Percentiles rank a stretch among this genome's conserved stretches.
Evolutionary conservation across 2,888 invertebrate genomes (phyloP).

Genomic region (Brachypalpus laphriformis): DNA sequence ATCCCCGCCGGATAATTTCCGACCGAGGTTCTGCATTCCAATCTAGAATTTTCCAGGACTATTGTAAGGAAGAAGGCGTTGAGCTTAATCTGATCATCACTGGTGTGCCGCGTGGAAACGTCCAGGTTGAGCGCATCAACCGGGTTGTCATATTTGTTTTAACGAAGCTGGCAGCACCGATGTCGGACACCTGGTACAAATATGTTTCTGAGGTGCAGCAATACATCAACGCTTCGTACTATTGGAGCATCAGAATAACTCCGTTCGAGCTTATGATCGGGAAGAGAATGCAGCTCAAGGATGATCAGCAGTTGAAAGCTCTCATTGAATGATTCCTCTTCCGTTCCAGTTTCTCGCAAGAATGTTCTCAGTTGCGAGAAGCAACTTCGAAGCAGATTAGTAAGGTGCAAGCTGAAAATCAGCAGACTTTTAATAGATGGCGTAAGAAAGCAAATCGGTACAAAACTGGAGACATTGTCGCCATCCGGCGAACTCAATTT

Average conservation of each 20-base stretch:
- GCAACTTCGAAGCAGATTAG: neutral
- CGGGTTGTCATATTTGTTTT: conserved; percentile 77
- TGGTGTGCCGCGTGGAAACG: conserved; percentile 72
- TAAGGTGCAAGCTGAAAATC: conserved; percentile 14
- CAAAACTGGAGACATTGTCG: conserved; percentile 5
- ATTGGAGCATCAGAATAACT: neutral
- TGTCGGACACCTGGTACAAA: conserved; percentile 75
- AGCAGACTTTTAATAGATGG: neutral
- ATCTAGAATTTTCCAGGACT: too few species aligned
- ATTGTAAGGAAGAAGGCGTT: too few species aligned
- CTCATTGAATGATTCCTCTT: neutral
- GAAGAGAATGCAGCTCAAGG: neutral
- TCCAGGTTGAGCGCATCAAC: conserved; percentile 78
- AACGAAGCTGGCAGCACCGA: conserved; percentile 77
- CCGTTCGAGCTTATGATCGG: conserved; percentile 14
- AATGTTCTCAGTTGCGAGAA: neutral
- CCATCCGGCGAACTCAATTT: conserved; percentile 46
- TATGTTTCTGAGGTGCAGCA: conserved; percentile 60
- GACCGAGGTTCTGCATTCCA: conserved; percentile 22
- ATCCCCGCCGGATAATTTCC: conserved; percentile 76
- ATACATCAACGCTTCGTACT: conserved; percentile 69
- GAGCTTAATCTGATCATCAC: neutral
- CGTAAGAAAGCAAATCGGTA: neutral
- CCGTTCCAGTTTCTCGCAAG: neutral
- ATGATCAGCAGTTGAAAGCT: neutral